Evolutionary conservation across 2,797 vertebrate genomes (phyloP).

Genomic region (Pelobates cultripes): DNA sequence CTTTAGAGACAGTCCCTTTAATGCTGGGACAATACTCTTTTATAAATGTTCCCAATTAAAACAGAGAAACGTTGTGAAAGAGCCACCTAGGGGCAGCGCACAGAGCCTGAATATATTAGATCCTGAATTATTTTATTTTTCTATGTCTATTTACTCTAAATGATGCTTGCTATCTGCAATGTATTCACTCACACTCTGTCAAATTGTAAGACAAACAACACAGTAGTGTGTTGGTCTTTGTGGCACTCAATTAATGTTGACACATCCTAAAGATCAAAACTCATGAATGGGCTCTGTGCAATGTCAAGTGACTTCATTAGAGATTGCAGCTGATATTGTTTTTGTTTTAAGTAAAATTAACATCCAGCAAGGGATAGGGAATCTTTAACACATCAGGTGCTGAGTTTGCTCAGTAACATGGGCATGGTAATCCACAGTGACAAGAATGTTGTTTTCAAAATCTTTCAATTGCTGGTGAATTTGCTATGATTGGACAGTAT

Average conservation of each 20-base stretch:
- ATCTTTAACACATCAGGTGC: no score
- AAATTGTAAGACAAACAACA: background rate
- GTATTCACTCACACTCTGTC: background rate
- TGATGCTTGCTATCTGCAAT: background rate
- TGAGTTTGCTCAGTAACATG: no score
- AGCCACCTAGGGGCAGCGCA: slow-evolving; percentile 35
- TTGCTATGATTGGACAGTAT: no score
- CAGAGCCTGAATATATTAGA: background rate
- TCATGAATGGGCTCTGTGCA: slow-evolving; percentile 20
- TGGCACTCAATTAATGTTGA: slow-evolving; percentile 36
- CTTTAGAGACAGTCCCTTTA: slow-evolving; percentile 34
- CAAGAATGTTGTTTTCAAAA: no score
- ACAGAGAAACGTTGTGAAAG: slow-evolving; percentile 13
- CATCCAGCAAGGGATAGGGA: no score
- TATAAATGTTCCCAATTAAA: slow-evolving; percentile 46
- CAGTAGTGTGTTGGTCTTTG: slow-evolving; percentile 21
- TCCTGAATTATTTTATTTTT: slow-evolving; percentile 16
- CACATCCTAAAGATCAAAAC: slow-evolving; percentile 25
- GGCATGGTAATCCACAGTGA: no score
- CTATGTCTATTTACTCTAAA: slow-evolving; percentile 28
- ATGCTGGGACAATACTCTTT: slow-evolving; percentile 13
- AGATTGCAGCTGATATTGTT: background rate
- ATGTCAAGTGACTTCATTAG: background rate
- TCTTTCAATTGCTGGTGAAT: no score
- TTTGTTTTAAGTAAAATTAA: background rate